Evolutionary conservation across 2,113 vertebrate species (phyloP).

Genomic region (Irena cyanogastra): DNA sequence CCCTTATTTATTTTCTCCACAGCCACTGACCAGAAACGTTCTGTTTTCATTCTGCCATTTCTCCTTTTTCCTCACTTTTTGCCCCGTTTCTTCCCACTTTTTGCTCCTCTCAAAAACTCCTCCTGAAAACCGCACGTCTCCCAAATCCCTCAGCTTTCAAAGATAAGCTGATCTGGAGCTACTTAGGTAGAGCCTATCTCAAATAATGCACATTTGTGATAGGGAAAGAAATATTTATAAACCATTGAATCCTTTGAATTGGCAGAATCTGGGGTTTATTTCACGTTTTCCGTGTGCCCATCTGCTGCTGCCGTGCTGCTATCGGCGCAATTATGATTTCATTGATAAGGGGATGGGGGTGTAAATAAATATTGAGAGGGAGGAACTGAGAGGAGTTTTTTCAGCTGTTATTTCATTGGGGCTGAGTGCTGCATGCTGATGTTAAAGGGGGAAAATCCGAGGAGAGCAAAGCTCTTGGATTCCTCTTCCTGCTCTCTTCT

Average conservation of each 20-base stretch:
- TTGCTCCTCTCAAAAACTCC: neutral
- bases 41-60: neutral
- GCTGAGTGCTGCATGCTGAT: neutral
- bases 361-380: neutral
- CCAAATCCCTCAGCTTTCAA: neutral
- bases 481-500: neutral
- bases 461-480: neutral
- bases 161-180: neutral
- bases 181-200: neutral
- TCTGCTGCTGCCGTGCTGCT: neutral
- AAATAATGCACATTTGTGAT: accelerated
- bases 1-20: neutral
- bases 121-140: neutral
- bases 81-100: neutral
- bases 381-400: neutral
- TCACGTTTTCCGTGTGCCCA: neutral
- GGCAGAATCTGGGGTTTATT: neutral
- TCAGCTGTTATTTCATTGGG: neutral
- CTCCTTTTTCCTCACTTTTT: neutral
- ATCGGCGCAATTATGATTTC: neutral
- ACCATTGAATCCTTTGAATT: neutral
- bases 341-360: neutral
- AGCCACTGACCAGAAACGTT: neutral
- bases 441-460: neutral
- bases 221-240: neutral